These are phyloP conservation scores for Trididemnum nubilum DNA, from an alignment of 23 tunicate genomes.

Conservation along the genomic window DNA sequence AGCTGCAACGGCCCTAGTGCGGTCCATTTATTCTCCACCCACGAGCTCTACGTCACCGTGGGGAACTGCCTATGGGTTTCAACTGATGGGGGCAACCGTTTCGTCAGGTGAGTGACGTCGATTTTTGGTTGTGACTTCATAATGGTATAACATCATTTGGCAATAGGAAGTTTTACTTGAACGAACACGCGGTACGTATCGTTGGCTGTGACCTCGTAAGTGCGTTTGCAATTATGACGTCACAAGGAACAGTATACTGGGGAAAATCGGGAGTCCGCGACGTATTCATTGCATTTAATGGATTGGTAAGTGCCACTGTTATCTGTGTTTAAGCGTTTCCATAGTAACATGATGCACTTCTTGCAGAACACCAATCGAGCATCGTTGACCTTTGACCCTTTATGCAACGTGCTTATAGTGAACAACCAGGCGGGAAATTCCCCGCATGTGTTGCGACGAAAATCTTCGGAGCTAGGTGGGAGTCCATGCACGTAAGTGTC, in stretches of 20 bases:
- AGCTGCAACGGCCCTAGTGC: not conserved
- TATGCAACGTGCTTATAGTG: not conserved
- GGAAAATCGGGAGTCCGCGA: not conserved
- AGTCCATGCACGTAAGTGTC: not conserved
- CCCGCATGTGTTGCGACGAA: not conserved
- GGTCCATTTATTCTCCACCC: not conserved
- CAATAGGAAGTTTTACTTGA: too few species aligned
- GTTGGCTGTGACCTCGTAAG: slow-evolving; percentile 1
- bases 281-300: not conserved
- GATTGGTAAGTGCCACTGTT: not conserved
- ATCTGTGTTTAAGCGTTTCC: too few species aligned
- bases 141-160: too few species aligned
- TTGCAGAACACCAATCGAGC: slow-evolving; percentile 3
- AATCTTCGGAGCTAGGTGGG: not conserved
- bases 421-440: not conserved
- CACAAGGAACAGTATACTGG: slow-evolving; percentile 8
- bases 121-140: not conserved
- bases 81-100: slow-evolving; percentile 19
- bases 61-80: slow-evolving; percentile 17
- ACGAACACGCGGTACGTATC: not conserved
- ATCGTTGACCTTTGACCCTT: not conserved
- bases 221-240: slow-evolving; percentile 19
- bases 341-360: too few species aligned
- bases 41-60: slow-evolving; percentile 1
- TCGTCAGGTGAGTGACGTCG: not conserved